Percentiles rank a stretch among this genome's conserved stretches.
Conservation (phyloP, 2,888 invertebrate species). For the Troglohyphantes excavatus region DNA sequence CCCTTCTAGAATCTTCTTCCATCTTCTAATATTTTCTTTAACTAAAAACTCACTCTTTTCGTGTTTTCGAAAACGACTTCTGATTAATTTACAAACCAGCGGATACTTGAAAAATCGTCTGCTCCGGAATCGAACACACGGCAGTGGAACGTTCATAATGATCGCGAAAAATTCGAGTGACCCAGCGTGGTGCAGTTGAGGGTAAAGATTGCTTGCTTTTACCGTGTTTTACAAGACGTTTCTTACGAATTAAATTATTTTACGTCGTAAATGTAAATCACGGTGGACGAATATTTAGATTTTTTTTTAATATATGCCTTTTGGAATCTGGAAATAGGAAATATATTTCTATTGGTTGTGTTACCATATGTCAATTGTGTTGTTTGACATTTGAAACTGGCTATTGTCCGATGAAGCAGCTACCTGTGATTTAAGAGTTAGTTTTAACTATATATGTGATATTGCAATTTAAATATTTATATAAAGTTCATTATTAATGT, state of each 20-base stretch:
- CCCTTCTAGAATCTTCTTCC: neutral
- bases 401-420: neutral
- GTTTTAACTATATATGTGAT: too few species aligned
- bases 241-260: too few species aligned
- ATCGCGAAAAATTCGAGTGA: slow-evolving; percentile 2
- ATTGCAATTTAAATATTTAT: too few species aligned
- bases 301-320: neutral
- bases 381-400: neutral
- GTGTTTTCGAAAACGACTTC: neutral
- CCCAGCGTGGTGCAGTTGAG: slow-evolving; percentile 34
- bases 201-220: neutral
- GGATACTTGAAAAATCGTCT: neutral
- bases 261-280: too few species aligned
- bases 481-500: too few species aligned
- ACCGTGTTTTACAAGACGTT: too few species aligned
- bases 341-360: neutral
- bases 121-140: neutral
- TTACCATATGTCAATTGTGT: neutral
- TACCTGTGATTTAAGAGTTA: too few species aligned
- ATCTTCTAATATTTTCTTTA: neutral
- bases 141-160: neutral
- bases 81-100: neutral
- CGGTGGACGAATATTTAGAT: too few species aligned
- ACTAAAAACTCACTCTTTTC: neutral
- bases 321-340: neutral